Evolutionary conservation across 2,797 vertebrate genomes (phyloP).

Genomic region (Amblyraja radiata): DNA sequence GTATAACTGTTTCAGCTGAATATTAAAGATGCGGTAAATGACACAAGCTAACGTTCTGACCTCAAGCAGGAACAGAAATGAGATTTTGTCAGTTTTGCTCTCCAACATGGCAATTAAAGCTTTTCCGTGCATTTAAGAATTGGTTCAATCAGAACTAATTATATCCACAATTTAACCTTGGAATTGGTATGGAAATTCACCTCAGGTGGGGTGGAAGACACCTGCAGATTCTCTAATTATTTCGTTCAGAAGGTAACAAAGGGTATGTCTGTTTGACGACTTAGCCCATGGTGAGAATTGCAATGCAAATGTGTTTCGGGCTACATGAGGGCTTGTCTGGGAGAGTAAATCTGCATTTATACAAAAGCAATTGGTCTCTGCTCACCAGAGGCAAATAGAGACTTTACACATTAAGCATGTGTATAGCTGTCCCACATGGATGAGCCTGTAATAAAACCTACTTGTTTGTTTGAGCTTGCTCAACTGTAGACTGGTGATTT

Average conservation of each 20-base stretch:
- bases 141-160: background rate
- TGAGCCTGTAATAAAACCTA: background rate
- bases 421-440: background rate
- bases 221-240: background rate
- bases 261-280: background rate
- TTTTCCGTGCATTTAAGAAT: background rate
- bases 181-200: background rate
- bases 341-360: background rate
- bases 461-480: background rate
- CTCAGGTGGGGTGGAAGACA: background rate
- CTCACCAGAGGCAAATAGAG: slow-evolving; percentile 22
- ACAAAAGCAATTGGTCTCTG: slow-evolving; percentile 30
- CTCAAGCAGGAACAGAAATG: background rate
- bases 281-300: slow-evolving; percentile 12
- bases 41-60: no score
- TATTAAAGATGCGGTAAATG: no score
- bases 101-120: background rate
- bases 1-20: no score
- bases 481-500: background rate
- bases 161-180: background rate
- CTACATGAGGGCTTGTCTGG: background rate
- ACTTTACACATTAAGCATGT: background rate
- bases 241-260: background rate
- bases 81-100: no score
- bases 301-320: slow-evolving; percentile 23